Evolutionary conservation across 2,113 vertebrate genomes (phyloP).

Genomic region (Syrmaticus mikado): DNA sequence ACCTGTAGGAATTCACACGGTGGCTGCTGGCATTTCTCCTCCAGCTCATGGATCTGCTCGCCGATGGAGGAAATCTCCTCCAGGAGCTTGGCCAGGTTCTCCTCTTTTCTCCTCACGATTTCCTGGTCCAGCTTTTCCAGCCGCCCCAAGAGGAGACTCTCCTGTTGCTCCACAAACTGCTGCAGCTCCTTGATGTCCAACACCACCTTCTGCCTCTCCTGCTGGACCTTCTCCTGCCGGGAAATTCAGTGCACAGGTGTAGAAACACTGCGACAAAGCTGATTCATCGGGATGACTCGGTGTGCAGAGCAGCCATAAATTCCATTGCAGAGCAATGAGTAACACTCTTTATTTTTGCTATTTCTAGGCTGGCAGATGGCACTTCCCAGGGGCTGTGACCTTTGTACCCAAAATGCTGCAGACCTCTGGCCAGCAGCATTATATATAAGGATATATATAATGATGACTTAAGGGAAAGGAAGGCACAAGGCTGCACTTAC

Average conservation of each 20-base stretch:
- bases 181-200: background rate
- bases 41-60: conserved; percentile 51
- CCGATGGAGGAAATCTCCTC: background rate
- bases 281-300: background rate
- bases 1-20: conserved; percentile 56
- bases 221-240: conserved; percentile 16
- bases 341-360: fast-evolving
- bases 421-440: background rate
- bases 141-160: conserved; percentile 1
- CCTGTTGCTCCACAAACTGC: conserved; percentile 51
- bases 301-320: background rate
- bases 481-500: conserved; percentile 24
- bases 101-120: conserved; percentile 21
- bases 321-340: background rate
- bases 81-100: background rate
- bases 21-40: conserved; percentile 19
- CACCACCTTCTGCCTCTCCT: conserved; percentile 39
- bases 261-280: fast-evolving
- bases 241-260: fast-evolving
- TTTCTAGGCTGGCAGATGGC: background rate
- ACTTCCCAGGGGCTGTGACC: background rate
- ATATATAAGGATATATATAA: too few relatives aligned
- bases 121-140: conserved; percentile 43
- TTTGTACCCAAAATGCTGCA: background rate
- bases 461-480: background rate